These are phyloP conservation scores for Aricia agestis DNA, from an alignment of 1,140 invertebrate genomes.

Conservation along the genomic window DNA sequence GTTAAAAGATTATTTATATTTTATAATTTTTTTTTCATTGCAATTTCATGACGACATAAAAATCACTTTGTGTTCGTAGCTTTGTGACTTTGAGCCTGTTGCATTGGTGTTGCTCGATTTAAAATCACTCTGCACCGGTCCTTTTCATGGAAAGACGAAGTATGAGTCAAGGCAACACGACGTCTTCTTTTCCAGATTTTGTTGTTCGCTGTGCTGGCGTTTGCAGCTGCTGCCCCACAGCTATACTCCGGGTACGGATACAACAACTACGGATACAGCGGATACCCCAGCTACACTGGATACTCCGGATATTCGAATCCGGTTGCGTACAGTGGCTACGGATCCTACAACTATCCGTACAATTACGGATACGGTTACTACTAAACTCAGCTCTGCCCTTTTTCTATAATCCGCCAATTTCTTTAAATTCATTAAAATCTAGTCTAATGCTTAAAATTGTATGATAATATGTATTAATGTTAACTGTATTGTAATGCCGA, in stretches of 20 bases:
- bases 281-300: constrained; percentile 60
- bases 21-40: too few relatives aligned
- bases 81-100: too few relatives aligned
- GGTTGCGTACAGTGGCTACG: constrained; percentile 46
- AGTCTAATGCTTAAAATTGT: not conserved
- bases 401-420: constrained; percentile 29
- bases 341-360: constrained; percentile 46
- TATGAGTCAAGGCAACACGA: too few relatives aligned
- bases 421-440: not conserved
- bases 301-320: constrained; percentile 62
- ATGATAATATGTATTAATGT: too few relatives aligned
- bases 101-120: too few relatives aligned
- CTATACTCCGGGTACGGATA: constrained; percentile 53
- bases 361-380: constrained; percentile 58
- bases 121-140: too few relatives aligned
- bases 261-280: constrained; percentile 38
- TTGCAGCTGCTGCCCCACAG: constrained; percentile 52
- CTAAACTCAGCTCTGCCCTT: constrained; percentile 32
- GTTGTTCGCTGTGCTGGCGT: constrained; percentile 50
- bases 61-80: too few relatives aligned
- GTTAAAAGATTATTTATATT: too few relatives aligned
- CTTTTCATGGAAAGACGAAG: too few relatives aligned
- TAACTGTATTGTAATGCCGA: too few relatives aligned
- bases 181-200: constrained; percentile 53
- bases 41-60: too few relatives aligned